These are phyloP conservation scores for Nanorana parkeri DNA, from an alignment of 2,113 vertebrate species.

Conservation along the genomic window DNA sequence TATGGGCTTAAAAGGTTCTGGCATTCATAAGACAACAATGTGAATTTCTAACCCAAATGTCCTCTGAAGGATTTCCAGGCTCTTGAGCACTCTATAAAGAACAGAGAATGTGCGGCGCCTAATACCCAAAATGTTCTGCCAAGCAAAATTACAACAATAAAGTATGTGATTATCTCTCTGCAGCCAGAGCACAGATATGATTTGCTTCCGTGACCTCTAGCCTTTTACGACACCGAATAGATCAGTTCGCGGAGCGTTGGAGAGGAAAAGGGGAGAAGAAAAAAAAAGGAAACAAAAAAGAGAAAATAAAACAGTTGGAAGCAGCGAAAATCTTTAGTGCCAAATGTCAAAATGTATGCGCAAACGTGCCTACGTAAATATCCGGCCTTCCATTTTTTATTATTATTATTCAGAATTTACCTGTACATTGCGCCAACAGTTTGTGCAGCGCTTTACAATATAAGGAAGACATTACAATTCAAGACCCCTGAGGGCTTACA, in stretches of 20 bases:
- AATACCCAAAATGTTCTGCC: background rate
- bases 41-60: background rate
- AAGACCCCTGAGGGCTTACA: too few relatives aligned
- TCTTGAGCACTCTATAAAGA: background rate
- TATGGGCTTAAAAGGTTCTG: slow-evolving; percentile 1
- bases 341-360: too few relatives aligned
- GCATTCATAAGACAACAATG: background rate
- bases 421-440: too few relatives aligned
- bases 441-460: too few relatives aligned
- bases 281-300: background rate
- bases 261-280: background rate
- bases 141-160: background rate
- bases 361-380: too few relatives aligned
- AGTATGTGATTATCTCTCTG: background rate
- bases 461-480: too few relatives aligned
- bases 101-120: accelerated
- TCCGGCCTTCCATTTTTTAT: too few relatives aligned
- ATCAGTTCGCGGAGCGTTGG: background rate
- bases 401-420: too few relatives aligned
- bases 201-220: background rate
- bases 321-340: too few relatives aligned
- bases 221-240: background rate
- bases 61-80: slow-evolving; percentile 27
- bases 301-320: too few relatives aligned
- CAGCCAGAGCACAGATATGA: accelerated